These are phyloP conservation scores for Mercenaria mercenaria DNA, from an alignment of 1,140 invertebrate genomes.

Conservation along the genomic window DNA sequence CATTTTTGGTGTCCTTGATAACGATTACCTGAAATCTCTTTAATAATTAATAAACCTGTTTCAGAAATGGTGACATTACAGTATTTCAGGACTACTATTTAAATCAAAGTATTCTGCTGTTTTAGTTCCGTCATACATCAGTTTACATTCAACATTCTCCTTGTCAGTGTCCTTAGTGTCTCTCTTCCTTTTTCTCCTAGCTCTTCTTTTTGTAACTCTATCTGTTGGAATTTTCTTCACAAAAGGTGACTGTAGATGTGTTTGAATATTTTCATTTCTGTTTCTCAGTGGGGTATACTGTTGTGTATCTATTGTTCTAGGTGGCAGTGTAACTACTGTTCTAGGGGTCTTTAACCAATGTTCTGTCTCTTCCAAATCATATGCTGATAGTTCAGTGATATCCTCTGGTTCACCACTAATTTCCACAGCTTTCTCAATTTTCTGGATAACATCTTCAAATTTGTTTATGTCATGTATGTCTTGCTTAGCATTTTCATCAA, in stretches of 20 bases:
- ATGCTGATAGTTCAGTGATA: neutral
- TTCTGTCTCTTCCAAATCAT: neutral
- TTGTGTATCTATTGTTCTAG: neutral
- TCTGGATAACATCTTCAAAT: neutral
- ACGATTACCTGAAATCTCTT: too few species aligned
- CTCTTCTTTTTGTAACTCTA: conserved; percentile 44
- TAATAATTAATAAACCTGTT: too few species aligned
- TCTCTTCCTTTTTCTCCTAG: neutral
- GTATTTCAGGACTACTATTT: neutral
- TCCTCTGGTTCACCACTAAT: neutral
- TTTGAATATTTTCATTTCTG: neutral
- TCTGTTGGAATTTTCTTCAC: conserved; percentile 56
- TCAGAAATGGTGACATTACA: too few species aligned
- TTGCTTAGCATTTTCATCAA: neutral
- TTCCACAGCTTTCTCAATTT: neutral
- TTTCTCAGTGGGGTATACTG: conserved; percentile 8
- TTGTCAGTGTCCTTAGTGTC: neutral
- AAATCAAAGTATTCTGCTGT: neutral
- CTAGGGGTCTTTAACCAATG: neutral
- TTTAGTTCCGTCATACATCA: neutral
- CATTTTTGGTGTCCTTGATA: too few species aligned
- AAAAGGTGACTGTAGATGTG: conserved; percentile 48
- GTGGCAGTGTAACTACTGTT: neutral
- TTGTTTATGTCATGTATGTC: neutral
- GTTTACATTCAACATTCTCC: neutral